phyloP scores from a whole-genome alignment of 2,113 vertebrate species.

The Mesembrinibis cayennensis region DNA sequence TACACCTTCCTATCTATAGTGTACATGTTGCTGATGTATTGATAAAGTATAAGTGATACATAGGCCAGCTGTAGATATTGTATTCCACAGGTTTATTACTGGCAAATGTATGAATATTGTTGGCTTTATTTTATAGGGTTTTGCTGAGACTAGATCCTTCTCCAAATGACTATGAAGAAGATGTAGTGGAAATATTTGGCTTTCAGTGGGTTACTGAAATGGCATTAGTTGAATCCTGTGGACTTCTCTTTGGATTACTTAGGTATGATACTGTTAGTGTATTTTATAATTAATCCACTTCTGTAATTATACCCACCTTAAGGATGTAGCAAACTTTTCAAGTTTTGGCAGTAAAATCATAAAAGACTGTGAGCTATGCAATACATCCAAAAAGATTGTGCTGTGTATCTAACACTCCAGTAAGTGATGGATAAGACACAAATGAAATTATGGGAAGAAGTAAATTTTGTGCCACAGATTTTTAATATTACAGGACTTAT shows the following conservation, averaged over 20 bases:
- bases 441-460: background rate
- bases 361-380: background rate
- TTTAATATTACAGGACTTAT: background rate
- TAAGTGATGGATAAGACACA: background rate
- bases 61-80: background rate
- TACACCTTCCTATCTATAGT: background rate
- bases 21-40: background rate
- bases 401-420: background rate
- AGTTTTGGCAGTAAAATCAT: background rate
- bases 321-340: background rate
- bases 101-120: background rate
- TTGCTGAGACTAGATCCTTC: slow-evolving; percentile 89
- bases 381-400: background rate
- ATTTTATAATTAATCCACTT: background rate
- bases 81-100: background rate
- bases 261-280: slow-evolving; percentile 73
- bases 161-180: slow-evolving; percentile 86
- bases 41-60: background rate
- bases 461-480: background rate
- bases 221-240: slow-evolving; percentile 88
- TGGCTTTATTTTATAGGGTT: slow-evolving; percentile 77
- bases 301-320: background rate
- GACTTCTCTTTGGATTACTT: slow-evolving; percentile 89
- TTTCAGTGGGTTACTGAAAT: slow-evolving; percentile 93
- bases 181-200: slow-evolving; percentile 89